Evolutionary conservation across 2,113 vertebrate species (phyloP), one percentile per base, ranked within the genome.

Genomic region (Notarius quadriscutis): DNA sequence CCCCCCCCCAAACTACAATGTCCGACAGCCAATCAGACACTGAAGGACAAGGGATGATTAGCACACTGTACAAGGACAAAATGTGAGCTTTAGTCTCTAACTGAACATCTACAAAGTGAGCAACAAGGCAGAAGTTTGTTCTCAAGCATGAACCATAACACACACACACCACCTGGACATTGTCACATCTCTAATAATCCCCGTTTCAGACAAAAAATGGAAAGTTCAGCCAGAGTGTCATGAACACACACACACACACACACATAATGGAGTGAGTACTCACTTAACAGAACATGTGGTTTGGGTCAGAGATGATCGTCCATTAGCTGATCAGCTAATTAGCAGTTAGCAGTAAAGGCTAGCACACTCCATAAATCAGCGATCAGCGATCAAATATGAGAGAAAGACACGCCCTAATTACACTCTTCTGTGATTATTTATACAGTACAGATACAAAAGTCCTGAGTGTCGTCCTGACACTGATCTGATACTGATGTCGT

Each of bases 141-240:
- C 20, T 50, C 20, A 34, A 72, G 82, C 11, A 67, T 14, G 50
- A 50, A 75, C 48, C 55, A 41, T 41, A 41, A n/a, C n/a, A 15
- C 62, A 27, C 78, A 84, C 62, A 63, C 60, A 74, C 87, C 90
- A 90, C 86, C 88, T 89, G 89, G 86, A 89, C 87, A 84, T 89
- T 89, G 89, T 92, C 88, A 91, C 88, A 89, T 91, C 91, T 91
- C 91, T 92, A 90, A 92, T 91, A 91, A 92, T 89, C 91, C 91
- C 92, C 86, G 91, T 90, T 92, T 90, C 88, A 91, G 90, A 88
- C 89, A 25, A 85, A 91, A 89, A 67, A 41, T 87, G 77, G 7
- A 89, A 88, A 88, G 91, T 93, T 93, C 92, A 93, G 89, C 91
- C 91, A 92, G 87, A 92, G 91, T 91, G 22, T 53, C 48, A 22